Evolutionary conservation across 2,888 invertebrate genomes (phyloP).

Genomic region (Platycnemis pennipes): DNA sequence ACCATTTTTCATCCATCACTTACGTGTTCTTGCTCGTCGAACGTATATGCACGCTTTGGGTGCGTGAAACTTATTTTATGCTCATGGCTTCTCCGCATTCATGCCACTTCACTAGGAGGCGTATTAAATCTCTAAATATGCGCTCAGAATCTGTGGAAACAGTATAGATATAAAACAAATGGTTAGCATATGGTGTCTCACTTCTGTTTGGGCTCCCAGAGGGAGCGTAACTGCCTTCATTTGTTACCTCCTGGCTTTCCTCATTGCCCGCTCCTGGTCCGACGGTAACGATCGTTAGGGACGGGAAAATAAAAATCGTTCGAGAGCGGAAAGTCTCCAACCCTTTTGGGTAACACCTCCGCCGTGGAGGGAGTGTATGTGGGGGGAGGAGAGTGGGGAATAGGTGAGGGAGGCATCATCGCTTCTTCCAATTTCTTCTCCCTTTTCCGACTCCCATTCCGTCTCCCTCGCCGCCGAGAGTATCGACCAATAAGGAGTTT

Average conservation of each 20-base stretch:
- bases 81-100: neutral
- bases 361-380: neutral
- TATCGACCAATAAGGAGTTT: constrained; percentile 70
- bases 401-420: neutral
- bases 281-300: constrained; percentile 40
- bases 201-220: constrained; percentile 30
- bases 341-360: neutral
- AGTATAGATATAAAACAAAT: neutral
- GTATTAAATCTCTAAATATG: neutral
- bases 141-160: neutral
- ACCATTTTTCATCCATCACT: neutral
- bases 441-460: constrained; percentile 71
- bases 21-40: neutral
- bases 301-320: neutral
- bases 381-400: neutral
- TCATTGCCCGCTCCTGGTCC: constrained; percentile 29
- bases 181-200: constrained; percentile 32
- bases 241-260: constrained; percentile 31
- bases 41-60: neutral
- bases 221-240: constrained; percentile 48
- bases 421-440: constrained; percentile 72
- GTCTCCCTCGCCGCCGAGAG: constrained; percentile 68
- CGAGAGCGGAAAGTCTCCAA: neutral
- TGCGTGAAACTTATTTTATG: neutral
- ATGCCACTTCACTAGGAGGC: neutral